Conservation (phyloP, 2,888 invertebrate species). For the Lasioglossum oenotherae region DNA sequence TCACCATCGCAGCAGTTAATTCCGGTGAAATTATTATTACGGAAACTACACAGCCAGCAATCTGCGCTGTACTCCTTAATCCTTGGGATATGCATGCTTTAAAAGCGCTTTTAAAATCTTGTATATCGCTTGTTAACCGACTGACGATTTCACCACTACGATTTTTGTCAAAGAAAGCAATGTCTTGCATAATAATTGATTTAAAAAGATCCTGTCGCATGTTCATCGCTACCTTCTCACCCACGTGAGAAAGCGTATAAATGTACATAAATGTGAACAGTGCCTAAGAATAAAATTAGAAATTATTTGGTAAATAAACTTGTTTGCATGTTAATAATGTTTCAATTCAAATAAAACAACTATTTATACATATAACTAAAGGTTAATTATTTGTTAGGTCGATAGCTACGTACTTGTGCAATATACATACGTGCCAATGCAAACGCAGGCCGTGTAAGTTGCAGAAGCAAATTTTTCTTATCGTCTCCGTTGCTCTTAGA, state of each 20-base stretch:
- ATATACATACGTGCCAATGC: constrained; percentile 89
- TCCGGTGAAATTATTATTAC: constrained; percentile 95
- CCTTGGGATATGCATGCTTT: constrained; percentile 97
- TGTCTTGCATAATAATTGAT: constrained; percentile 93
- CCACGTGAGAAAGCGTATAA: constrained; percentile 93
- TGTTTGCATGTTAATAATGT: no score
- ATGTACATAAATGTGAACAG: constrained; percentile 96
- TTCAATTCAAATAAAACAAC: no score
- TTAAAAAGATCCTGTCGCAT: constrained; percentile 93
- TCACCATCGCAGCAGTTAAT: constrained; percentile 92
- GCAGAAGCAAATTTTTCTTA: constrained; percentile 85
- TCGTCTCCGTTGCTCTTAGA: constrained; percentile 84
- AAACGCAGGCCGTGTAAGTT: constrained; percentile 88
- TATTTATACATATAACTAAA: no score
- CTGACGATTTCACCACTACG: constrained; percentile 97
- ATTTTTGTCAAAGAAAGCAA: constrained; percentile 95
- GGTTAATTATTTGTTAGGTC: background rate
- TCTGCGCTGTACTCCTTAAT: constrained; percentile 93
- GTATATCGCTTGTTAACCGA: constrained; percentile 95
- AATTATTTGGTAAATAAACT: background rate
- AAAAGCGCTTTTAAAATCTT: constrained; percentile 98
- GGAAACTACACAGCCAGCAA: constrained; percentile 91
- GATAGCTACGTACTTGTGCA: constrained; percentile 87
- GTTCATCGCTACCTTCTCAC: constrained; percentile 93
- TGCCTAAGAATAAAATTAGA: constrained; percentile 86